These are phyloP conservation scores for Mactromeris polynyma DNA, from an alignment of 2,888 invertebrate genomes.

Conservation along the genomic window DNA sequence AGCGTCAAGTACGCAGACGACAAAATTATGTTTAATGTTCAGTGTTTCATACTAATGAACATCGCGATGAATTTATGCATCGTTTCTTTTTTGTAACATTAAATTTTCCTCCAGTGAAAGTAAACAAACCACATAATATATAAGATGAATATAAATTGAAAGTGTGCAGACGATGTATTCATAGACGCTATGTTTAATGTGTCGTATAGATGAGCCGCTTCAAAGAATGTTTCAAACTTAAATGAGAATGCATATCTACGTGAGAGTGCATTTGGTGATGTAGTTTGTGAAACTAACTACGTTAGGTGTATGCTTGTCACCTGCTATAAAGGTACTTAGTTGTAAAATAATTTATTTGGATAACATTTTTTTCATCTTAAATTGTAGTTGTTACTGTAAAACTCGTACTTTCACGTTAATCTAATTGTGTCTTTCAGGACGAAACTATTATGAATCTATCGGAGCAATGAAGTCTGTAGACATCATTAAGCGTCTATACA, in stretches of 20 bases:
- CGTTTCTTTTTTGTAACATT: slow-evolving; percentile 6
- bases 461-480: background rate
- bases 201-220: background rate
- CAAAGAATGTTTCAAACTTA: background rate
- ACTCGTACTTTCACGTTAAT: background rate
- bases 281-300: background rate
- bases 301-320: background rate
- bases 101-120: background rate
- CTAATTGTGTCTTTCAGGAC: background rate
- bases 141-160: background rate
- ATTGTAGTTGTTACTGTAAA: background rate
- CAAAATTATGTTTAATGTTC: slow-evolving; percentile 6
- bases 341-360: background rate
- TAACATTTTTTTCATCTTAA: background rate
- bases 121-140: background rate
- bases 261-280: background rate
- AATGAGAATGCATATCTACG: background rate
- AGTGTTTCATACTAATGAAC: background rate
- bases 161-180: background rate
- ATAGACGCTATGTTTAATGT: background rate
- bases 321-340: background rate
- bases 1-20: slow-evolving; percentile 2
- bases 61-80: background rate
- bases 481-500: background rate
- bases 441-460: background rate